Evolutionary conservation across 2,797 vertebrate species (phyloP), one percentile per base, ranked within the genome.

Genomic region (Diceros bicornis): DNA sequence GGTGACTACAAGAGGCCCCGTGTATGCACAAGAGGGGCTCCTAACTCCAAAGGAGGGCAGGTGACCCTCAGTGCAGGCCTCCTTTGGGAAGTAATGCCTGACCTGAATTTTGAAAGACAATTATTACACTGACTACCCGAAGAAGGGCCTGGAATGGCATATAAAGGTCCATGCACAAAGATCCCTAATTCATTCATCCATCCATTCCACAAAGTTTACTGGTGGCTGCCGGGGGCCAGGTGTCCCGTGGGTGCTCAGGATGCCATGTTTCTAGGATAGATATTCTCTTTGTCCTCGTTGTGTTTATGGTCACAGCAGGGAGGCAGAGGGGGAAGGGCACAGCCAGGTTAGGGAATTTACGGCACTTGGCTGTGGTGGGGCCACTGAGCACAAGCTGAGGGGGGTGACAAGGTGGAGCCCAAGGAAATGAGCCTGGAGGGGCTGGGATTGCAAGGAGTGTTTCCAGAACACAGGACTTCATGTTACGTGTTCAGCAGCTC

Each of bases 31-130:
- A 17, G 3, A 62, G 55, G 17, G 34, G 6, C 23, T 57, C 25
- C 47, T 68, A 27, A 44, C n/a, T 21, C 71, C 37, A 21, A 50
- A 75, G n/a, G 37, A 13, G 55, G 50, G 16, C 13, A 62, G 91
- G 21, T 4, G 8, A 52, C 27, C 34, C 7, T 57, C 55, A 1
- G 7, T 8, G 78, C 34, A 50, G 18, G 2, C 13, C 32, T 91
- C 62, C 44, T 64, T 66, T 17, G 25, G 13, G 47, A 91, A 75
- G 71, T 62, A 79, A 71, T 13, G 23, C 68, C 68, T 72, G 57
- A n/a, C 47, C 18, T 81, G 47, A n/a, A 93, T 68, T 79, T 57
- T 87, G 21, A 94, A 68, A 88, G 66, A 86, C 21, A 96, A 27
- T 37, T 47, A 32, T n/a, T 90, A 95, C 89, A 87, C 21, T 13